phyloP scores from a whole-genome alignment of 2,113 vertebrate species.

The Rhodinocichla rosea region DNA sequence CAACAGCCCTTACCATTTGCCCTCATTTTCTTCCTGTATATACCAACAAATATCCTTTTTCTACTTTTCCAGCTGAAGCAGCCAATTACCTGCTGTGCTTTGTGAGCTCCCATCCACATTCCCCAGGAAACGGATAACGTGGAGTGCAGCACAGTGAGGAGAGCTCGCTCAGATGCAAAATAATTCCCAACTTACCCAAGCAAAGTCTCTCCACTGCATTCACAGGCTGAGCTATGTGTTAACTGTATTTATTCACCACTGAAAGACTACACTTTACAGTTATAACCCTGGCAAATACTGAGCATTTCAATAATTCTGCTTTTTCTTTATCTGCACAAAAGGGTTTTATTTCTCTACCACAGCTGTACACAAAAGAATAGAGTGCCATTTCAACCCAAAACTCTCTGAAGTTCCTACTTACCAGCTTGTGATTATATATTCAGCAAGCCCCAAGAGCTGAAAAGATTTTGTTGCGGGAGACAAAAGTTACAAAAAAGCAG shows the following conservation, averaged over 20 bases:
- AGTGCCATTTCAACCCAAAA: conserved; percentile 17
- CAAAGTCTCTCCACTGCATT: background rate
- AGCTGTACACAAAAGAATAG: conserved; percentile 41
- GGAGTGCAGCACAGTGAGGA: background rate
- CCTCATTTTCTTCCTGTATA: background rate
- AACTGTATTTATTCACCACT: background rate
- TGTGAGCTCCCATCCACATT: background rate
- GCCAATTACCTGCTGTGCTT: conserved; percentile 48
- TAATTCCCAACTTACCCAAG: conserved; percentile 3
- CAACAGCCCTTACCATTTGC: background rate
- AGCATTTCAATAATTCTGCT: conserved; percentile 12
- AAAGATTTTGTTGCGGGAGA: background rate
- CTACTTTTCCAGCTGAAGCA: background rate
- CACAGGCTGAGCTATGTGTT: background rate
- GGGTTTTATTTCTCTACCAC: conserved; percentile 9
- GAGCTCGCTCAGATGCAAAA: background rate
- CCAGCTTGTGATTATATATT: conserved; percentile 30
- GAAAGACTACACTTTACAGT: background rate
- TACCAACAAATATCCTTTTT: background rate
- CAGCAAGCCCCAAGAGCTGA: background rate
- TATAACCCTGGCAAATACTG: background rate
- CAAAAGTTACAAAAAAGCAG: conserved; percentile 7
- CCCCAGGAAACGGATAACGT: background rate
- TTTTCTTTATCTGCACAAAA: conserved; percentile 3
- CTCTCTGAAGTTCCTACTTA: conserved; percentile 60